Conservation (phyloP, 2,797 vertebrate species). For the Cyclopterus lumpus region DNA sequence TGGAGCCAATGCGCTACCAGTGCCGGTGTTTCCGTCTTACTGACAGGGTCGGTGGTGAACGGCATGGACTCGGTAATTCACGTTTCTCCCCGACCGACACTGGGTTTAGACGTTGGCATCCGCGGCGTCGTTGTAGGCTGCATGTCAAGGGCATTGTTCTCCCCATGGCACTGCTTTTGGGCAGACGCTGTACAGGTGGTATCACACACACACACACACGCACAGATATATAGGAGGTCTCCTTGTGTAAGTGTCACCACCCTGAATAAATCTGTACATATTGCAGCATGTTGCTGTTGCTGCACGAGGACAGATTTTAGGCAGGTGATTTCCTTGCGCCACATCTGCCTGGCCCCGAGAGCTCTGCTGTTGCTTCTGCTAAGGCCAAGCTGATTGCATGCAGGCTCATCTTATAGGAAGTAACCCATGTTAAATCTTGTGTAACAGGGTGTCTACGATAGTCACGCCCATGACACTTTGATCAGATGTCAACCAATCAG, state of each 20-base stretch:
- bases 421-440: neutral
- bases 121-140: slow-evolving; percentile 27
- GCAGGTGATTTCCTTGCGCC: slow-evolving; percentile 50
- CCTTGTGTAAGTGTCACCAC: slow-evolving; percentile 18
- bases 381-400: neutral
- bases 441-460: neutral
- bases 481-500: slow-evolving; percentile 1
- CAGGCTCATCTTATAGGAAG: neutral
- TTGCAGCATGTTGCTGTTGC: slow-evolving; percentile 13
- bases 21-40: slow-evolving; percentile 18
- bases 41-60: slow-evolving; percentile 7
- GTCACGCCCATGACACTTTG: neutral
- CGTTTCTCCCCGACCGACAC: neutral
- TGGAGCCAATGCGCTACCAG: slow-evolving; percentile 60
- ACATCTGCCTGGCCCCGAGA: slow-evolving; percentile 47
- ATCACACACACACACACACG: neutral
- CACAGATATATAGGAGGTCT: neutral
- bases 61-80: slow-evolving; percentile 5
- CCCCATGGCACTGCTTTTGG: neutral
- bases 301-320: neutral
- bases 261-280: neutral
- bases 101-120: slow-evolving; percentile 31
- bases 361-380: slow-evolving; percentile 10
- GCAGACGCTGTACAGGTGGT: slow-evolving; percentile 71
- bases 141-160: slow-evolving; percentile 67